These are phyloP conservation scores for Synchiropus splendidus DNA, from an alignment of 2,113 vertebrate genomes.

Conservation along the genomic window DNA sequence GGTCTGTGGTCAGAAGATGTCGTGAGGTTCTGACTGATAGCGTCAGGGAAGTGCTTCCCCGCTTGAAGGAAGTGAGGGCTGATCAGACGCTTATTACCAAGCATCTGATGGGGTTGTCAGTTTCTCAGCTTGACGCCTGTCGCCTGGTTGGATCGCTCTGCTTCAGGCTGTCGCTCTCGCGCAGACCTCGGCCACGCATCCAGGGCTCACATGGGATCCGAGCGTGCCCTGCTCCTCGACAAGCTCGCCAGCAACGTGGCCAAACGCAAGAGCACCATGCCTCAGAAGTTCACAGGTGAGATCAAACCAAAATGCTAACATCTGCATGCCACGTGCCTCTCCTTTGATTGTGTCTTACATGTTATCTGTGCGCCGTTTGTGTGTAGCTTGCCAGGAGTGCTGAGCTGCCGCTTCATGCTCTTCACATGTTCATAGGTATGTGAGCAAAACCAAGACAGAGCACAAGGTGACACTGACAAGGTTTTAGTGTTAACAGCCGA, in stretches of 20 bases:
- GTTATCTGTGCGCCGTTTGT: too few species aligned
- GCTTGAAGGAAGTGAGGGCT: constrained; percentile 55
- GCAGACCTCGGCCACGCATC: constrained; percentile 68
- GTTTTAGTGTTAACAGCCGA: too few species aligned
- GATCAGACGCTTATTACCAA: too few species aligned
- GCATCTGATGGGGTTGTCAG: too few species aligned
- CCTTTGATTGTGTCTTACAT: too few species aligned
- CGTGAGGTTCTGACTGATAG: too few species aligned
- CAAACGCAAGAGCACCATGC: constrained; percentile 92
- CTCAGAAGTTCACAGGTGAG: constrained; percentile 94
- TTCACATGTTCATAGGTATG: background rate
- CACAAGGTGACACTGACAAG: too few species aligned
- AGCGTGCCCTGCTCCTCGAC: constrained; percentile 87
- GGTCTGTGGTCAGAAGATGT: too few species aligned
- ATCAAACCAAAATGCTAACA: too few species aligned
- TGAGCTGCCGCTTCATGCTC: constrained; percentile 10
- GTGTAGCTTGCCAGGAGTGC: too few species aligned
- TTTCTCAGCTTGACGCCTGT: too few species aligned
- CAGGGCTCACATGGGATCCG: constrained; percentile 81
- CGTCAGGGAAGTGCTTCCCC: constrained; percentile 57
- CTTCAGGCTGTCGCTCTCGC: background rate
- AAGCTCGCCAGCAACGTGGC: constrained; percentile 90
- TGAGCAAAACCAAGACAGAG: constrained; percentile 7
- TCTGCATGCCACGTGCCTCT: too few species aligned
- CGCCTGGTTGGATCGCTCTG: background rate